A percentile compares a stretch with the other conserved stretches of the same genome.
Evolutionary conservation across 2,113 vertebrate species (phyloP).

Genomic region (Cygnus buccinator): DNA sequence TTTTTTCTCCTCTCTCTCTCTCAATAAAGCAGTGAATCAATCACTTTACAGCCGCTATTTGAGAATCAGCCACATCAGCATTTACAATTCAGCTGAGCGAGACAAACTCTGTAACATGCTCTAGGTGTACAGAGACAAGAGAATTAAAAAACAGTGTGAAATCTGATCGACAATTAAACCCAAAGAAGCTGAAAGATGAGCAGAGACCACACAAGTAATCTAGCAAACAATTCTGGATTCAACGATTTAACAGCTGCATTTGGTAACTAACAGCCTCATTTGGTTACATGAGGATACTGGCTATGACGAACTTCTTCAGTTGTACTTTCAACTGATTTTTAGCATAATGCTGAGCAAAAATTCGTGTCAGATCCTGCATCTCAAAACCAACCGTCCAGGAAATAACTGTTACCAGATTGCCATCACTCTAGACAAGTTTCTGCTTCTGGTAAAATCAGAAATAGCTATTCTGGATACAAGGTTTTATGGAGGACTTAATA

Average conservation of each 20-base stretch:
- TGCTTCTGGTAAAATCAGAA: background rate
- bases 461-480: background rate
- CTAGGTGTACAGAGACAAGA: background rate
- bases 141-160: background rate
- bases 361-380: background rate
- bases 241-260: background rate
- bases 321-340: background rate
- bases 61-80: background rate
- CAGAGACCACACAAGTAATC: background rate
- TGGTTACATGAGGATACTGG: background rate
- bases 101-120: background rate
- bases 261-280: background rate
- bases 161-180: background rate
- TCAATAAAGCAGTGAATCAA: background rate
- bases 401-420: background rate
- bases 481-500: background rate
- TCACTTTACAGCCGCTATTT: background rate
- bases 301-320: background rate
- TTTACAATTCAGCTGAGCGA: background rate
- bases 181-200: background rate
- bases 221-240: background rate
- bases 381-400: background rate
- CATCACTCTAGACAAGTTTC: background rate
- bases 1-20: background rate
- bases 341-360: background rate